Evolutionary conservation across 1,140 invertebrate genomes (phyloP), one percentile per base, ranked within the genome.

Genomic region (Oncopodura yosiiana): DNA sequence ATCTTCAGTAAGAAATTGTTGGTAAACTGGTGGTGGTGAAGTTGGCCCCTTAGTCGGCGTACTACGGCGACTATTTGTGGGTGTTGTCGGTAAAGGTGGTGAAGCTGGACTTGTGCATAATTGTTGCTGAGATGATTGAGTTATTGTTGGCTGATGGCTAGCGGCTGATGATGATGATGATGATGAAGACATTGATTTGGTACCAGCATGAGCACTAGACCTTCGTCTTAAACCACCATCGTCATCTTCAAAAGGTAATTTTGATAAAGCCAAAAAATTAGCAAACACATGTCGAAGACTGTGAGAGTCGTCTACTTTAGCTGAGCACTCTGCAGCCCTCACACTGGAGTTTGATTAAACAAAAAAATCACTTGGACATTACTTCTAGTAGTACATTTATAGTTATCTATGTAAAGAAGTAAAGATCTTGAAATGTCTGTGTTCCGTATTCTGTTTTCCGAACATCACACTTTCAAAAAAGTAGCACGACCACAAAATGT

Each of bases 271-370:
- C 27, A 70, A 54, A 50, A 70, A 71, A 12, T 66, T 62, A n/a
- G 64, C 50, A 51, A 70, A 70, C 42, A 87, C 76, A 53, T 87
- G 84, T 65, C 80, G 81, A 49, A 87, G 77, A 68, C 84, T 84
- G n/a, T n/a, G n/a, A n/a, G n/a, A n/a, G 62, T 76, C 75, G 66
- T 86, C 81, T 60, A 84, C 82, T 68, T 86, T 87, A 2, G 84
- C 84, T 2, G 85, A 88, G 64, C 84, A 87, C 67, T 88, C 84
- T 61, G 87, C 75, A 14, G 86, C 77, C 68, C 84, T 83, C 32
- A 78, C 81, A 63, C 83, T 81, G 70, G 3, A 71, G 70, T 44
- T n/a, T 55, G 38, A 43, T 49, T 39, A 38, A 23, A 39, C 37
- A 58, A 30, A 24, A 34, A 26, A 48, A 26, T 41, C 38, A 45